Evolutionary conservation across 2,888 invertebrate genomes (phyloP), one percentile per base, ranked within the genome.

Genomic region (Drosophila multiciliata): DNA sequence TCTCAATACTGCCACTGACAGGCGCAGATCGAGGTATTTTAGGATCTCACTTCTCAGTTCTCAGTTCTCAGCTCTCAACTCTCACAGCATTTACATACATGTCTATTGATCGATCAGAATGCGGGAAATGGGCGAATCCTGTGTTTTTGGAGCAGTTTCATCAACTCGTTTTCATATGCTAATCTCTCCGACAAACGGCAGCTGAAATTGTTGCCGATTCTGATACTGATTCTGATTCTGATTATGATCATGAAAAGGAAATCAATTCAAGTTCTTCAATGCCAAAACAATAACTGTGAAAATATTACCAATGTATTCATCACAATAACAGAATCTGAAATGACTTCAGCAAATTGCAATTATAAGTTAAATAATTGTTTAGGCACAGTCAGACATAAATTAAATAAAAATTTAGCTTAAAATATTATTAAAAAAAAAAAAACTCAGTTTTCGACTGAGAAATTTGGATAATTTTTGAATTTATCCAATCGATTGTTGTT

Each of bases 1-100:
- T 81, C 76, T 86, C 77, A 83, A 82, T 82, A 82, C 68, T 78
- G 48, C 78, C 78, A 82, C 82, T 73, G 80, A 80, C 81, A 82
- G 82, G 48, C 63, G 45, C 23, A 57, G 75, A 79, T 79, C 58
- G 70, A 73, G 77, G 57, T 57, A 58, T 60, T 65, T 45, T 32
- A n/a, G 52, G 50, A 54, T 36, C 9, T 36, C n/a, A 40, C n/a
- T 26, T 26, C 26, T 26, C 26, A 5, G n/a, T 17, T 49, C 62
- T 40, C 38, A 26, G 36, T 32, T 53, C 52, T 20, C 26, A 29
- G 32, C 72, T 81, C 75, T 50, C 70, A 66, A 73, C 40, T 45
- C 45, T 15, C 45, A 23, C 45, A 45, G 23, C 72, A 87, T 84
- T 87, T 68, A 62, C 87, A 84, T 87, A 83, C 52, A 42, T 36